Base-by-base conservation (phyloP, 2,888 invertebrate species). In the Acronicta aceris region DNA sequence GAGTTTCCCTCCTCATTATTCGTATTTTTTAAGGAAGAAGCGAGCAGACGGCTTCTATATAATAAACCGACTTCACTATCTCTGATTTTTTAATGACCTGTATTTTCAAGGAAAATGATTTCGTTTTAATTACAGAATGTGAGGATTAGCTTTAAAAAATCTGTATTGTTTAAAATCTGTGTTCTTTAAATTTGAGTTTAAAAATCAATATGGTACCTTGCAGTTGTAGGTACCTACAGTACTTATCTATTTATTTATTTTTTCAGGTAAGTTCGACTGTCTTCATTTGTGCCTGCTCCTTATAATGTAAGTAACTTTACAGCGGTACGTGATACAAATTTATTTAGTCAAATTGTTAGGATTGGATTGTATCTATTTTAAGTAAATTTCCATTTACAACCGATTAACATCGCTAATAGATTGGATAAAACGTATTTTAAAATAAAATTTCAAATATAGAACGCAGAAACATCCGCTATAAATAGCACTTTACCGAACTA, bases 1-100 rank as follows among this genome's bases (percentile, higher is more conserved):
- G 59, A 70, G 69, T 75, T 83, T 81, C 80, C 79, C 71, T 69
- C 71, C 81, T 84, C 81, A 87, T 86, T 86, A 87, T 84, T 82
- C 69, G 48, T 41, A 78, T 81, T 82, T 79, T 81, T 59, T 40
- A 47, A 62, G 54, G 51, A 57, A 71, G 47, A 47, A 45, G 42
- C 48, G 55, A 38, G 50, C 48, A 47, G 38, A 56, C 45, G 27
- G 16, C 21, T 47, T 25, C 10, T 17, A 41, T 25, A 52, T 50
- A n/a, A n/a, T n/a, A 58, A n/a, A 43, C 41, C 58, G 33, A 57
- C 53, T 74, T 57, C 43, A 63, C 61, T 49, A 36, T 58, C 13
- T 48, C 17, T 15, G 41, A 54, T 48, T 69, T 73, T 57, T 52
- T 74, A 63, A 74, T 58, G 57, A 74, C 41, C 40, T n/a, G 8